Evolutionary conservation across 2,113 vertebrate genomes (phyloP), one percentile per base, ranked within the genome.

Genomic region (Onychostruthus taczanowskii): DNA sequence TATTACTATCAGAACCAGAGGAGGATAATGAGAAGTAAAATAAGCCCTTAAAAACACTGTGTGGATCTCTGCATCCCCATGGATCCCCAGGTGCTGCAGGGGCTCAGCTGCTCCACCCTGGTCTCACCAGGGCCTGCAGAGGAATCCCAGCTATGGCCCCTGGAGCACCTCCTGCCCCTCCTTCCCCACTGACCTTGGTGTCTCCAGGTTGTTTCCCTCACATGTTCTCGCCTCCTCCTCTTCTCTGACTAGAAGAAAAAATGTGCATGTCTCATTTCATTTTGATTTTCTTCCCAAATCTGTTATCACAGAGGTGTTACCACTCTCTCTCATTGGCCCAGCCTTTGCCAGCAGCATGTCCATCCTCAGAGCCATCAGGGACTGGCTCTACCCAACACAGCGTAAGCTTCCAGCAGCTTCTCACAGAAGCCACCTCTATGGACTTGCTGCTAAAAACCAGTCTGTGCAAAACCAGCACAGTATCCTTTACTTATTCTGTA

Each of bases 361-460:
- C 73, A 49, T 39, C 41, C 3, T 22, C 74, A 62, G 44, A 33
- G 12, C 44, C 13, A 31, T 16, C n/a, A 39, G 56, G 5, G 12
- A 19, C 0, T 26, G 9, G 5, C 44, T 49, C 9, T 39, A 2
- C 16, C 1, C 1, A 3, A 7, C 28, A 12, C 12, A n/a, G 16
- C 11, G n/a, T 4, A 26, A 77, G 22, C 21, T 49, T 61, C n/a
- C 35, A 76, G 44, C 28, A 62, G 9, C 58, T 50, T 33, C 35
- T 9, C 28, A 49, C 16, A 49, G 56, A 2, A 62, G 12, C 44
- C 58, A 16, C 7, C 35, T 50, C 35, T 41, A 35, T 62, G 17
- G 13, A 17, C 8, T 18, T 3, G 1, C 47, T 28, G 14, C 31
- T 39, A 35, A 64, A 64, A 66, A 24, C 26, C 62, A 55, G 39